Conservation (phyloP, 2,888 invertebrate genomes). For the Parnassius glacialis region DNA sequence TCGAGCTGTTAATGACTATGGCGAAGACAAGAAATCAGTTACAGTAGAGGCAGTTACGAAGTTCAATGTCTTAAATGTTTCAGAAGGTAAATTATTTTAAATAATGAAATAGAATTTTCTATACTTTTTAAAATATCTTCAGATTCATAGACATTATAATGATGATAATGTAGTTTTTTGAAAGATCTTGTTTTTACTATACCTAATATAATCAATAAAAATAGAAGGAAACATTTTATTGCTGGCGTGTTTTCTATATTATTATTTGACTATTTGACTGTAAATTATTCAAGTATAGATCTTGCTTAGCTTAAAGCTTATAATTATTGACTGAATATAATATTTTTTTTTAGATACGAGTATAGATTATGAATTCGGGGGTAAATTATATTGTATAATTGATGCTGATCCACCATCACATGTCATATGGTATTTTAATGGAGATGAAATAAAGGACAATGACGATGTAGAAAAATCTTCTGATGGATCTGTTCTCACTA, state of each 20-base stretch:
- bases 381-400: conserved; percentile 38
- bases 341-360: conserved; percentile 34
- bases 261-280: too few species aligned
- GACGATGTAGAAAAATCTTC: conserved; percentile 35
- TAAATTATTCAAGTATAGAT: too few species aligned
- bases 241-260: too few species aligned
- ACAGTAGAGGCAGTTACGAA: conserved; percentile 34
- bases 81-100: conserved; percentile 17
- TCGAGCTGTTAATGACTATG: conserved; percentile 43
- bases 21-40: conserved; percentile 30
- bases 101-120: background rate
- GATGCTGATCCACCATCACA: conserved; percentile 45
- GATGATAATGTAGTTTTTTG: too few species aligned
- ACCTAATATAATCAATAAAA: too few species aligned
- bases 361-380: conserved; percentile 39
- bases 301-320: too few species aligned
- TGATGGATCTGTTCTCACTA: conserved; percentile 38
- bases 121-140: too few species aligned
- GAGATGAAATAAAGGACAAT: conserved; percentile 29
- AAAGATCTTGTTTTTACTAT: too few species aligned
- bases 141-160: too few species aligned
- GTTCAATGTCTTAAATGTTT: conserved; percentile 34
- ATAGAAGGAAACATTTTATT: too few species aligned
- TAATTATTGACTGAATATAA: too few species aligned
- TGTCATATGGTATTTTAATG: conserved; percentile 44